Evolutionary conservation across 1,140 invertebrate genomes (phyloP).

Genomic region (Lamellibrachia luymesi): DNA sequence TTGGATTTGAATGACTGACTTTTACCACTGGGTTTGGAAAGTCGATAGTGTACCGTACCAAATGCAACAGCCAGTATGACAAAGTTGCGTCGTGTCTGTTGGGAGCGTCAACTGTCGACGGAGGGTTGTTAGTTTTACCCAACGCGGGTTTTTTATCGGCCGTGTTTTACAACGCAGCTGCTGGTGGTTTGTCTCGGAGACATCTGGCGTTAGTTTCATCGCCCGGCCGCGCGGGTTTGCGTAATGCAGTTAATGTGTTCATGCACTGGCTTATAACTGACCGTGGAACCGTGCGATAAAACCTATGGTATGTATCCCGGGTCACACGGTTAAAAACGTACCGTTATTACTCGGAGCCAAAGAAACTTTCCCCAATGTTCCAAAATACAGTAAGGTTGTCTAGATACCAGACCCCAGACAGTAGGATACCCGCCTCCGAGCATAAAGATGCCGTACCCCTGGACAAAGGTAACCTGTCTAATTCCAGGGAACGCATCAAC

Average conservation of each 20-base stretch:
- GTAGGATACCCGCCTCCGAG: not conserved
- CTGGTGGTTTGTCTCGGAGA: not conserved
- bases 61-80: not conserved
- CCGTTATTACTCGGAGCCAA: no score
- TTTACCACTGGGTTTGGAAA: no score
- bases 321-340: not conserved
- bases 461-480: no score
- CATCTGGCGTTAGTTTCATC: not conserved
- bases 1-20: no score
- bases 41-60: no score
- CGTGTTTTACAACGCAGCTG: not conserved
- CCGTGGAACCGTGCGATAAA: not conserved
- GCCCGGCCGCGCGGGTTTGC: not conserved
- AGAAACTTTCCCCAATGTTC: no score
- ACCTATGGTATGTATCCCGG: not conserved
- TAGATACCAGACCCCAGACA: constrained; percentile 10
- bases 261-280: not conserved
- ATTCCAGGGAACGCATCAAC: not conserved
- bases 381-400: no score
- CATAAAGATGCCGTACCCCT: no score
- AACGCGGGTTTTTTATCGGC: not conserved
- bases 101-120: not conserved
- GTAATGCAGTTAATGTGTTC: not conserved
- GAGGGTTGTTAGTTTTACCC: not conserved
- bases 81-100: not conserved